Evolutionary conservation across 2,797 vertebrate genomes (phyloP).

Genomic region (Lepus oiostolus): DNA sequence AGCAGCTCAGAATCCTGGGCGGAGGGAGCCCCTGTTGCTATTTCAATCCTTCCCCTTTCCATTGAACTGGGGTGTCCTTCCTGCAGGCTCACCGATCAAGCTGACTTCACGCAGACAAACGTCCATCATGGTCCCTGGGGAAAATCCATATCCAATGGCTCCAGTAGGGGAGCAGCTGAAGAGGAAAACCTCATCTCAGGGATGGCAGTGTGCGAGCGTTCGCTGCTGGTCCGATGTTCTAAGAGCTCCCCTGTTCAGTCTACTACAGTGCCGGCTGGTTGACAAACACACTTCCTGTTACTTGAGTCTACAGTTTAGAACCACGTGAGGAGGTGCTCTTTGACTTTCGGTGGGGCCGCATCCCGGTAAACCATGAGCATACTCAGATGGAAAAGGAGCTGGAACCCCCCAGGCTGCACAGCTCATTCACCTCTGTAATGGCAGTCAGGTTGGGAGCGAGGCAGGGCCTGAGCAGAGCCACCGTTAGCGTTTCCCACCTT

Average conservation of each 20-base stretch:
- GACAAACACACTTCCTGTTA: neutral
- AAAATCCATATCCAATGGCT: fast-evolving
- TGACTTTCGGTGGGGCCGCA: neutral
- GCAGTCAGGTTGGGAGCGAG: fast-evolving
- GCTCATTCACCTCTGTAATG: neutral
- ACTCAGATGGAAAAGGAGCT: too few relatives aligned
- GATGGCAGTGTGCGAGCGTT: fast-evolving
- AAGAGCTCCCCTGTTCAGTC: neutral
- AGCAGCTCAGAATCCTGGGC: too few relatives aligned
- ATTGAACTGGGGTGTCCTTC: fast-evolving
- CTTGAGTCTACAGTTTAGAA: neutral
- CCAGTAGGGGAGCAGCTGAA: too few relatives aligned
- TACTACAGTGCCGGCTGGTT: neutral
- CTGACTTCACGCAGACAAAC: neutral
- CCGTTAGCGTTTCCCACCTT: fast-evolving
- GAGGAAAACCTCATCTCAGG: fast-evolving
- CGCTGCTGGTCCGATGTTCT: neutral
- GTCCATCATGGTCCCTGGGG: fast-evolving
- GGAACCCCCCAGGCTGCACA: too few relatives aligned
- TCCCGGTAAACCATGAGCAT: too few relatives aligned
- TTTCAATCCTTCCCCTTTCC: neutral
- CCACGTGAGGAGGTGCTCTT: neutral
- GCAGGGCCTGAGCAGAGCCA: neutral
- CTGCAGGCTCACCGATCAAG: fast-evolving
- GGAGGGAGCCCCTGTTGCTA: too few relatives aligned